Evolutionary conservation across 1,140 invertebrate genomes (phyloP).

Genomic region (Pygmarrhopalites habei): DNA sequence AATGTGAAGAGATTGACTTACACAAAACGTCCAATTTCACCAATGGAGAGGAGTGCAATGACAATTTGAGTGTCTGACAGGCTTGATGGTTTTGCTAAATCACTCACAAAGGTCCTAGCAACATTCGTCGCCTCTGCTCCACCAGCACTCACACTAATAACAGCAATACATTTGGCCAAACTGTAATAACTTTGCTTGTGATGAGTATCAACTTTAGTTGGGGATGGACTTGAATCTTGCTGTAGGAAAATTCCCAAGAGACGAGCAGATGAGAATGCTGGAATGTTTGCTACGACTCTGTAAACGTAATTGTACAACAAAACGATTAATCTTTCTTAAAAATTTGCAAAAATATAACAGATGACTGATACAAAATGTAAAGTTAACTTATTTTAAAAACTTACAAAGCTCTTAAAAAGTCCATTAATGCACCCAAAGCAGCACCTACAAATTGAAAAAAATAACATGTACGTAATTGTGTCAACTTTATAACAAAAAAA

Average conservation of each 20-base stretch:
- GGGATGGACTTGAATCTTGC: constrained; percentile 18
- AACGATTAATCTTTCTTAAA: too few species aligned
- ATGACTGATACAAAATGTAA: too few species aligned
- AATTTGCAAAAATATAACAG: too few species aligned
- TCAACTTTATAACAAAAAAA: too few species aligned
- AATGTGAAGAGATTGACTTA: too few species aligned
- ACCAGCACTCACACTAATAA: constrained; percentile 68
- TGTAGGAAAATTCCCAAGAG: constrained; percentile 42
- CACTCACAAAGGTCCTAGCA: constrained; percentile 75
- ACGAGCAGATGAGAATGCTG: constrained; percentile 48
- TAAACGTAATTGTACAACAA: too few species aligned
- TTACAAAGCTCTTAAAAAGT: constrained; percentile 79
- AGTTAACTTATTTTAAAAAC: too few species aligned
- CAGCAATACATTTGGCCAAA: constrained; percentile 84
- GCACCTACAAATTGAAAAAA: constrained; percentile 52
- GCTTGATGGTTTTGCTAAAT: constrained; percentile 57
- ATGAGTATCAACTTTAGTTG: constrained; percentile 24
- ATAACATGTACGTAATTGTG: constrained; percentile 28
- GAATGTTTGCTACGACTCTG: constrained; percentile 65
- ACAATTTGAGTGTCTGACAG: constrained; percentile 70
- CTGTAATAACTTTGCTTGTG: constrained; percentile 39
- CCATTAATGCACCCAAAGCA: constrained; percentile 78
- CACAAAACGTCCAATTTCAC: constrained; percentile 91
- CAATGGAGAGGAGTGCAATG: constrained; percentile 86
- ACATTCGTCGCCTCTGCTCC: constrained; percentile 64